A percentile compares a stretch with the other conserved stretches of the same genome.
These are phyloP conservation scores for Myotis myotis DNA, from an alignment of 2,797 vertebrate species.

Conservation along the genomic window DNA sequence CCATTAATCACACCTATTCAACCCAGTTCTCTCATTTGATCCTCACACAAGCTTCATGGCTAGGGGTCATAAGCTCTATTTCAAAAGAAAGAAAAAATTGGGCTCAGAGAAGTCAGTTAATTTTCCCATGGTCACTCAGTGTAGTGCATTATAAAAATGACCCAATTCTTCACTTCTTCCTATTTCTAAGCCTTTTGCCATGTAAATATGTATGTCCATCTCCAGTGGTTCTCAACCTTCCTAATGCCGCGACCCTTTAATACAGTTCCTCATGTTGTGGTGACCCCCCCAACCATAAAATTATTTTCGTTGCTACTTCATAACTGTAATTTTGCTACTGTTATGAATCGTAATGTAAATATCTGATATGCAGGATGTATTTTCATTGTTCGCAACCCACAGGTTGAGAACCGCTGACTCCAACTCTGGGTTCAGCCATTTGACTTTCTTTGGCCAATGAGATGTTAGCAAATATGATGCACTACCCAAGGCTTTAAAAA, in stretches of 20 bases:
- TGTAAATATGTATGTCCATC: neutral
- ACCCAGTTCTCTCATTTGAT: neutral
- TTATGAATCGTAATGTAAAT: too few relatives aligned
- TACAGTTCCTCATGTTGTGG: too few relatives aligned
- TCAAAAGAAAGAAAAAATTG: neutral
- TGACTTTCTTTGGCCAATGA: neutral
- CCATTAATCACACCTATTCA: neutral
- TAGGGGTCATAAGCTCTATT: neutral
- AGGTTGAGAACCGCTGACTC: too few relatives aligned
- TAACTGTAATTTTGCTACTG: too few relatives aligned
- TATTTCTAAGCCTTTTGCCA: neutral
- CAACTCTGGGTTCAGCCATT: neutral
- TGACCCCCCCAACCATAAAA: too few relatives aligned
- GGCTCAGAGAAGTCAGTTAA: neutral
- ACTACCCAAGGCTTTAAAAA: neutral
- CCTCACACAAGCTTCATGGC: neutral
- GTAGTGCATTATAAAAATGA: neutral
- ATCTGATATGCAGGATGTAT: too few relatives aligned
- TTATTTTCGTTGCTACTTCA: too few relatives aligned
- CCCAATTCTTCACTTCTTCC: neutral
- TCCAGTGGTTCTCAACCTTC: too few relatives aligned
- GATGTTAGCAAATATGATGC: neutral
- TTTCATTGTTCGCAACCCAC: too few relatives aligned
- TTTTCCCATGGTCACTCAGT: neutral
- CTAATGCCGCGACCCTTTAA: too few relatives aligned